Evolutionary conservation across 2,797 vertebrate genomes (phyloP).

Genomic region (Anas bahamensis): DNA sequence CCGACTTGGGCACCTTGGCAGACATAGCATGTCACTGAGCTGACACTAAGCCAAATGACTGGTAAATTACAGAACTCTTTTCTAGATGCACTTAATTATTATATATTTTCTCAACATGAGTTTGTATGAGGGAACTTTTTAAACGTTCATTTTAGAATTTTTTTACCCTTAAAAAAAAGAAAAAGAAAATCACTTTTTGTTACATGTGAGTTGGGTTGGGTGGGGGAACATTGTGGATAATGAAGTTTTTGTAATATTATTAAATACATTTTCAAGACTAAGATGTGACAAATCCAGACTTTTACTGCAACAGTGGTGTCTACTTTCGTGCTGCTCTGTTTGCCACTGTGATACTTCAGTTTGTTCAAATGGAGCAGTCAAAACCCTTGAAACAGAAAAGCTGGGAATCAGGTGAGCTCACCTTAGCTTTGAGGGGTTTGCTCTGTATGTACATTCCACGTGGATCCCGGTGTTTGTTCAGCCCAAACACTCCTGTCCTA

Average conservation of each 20-base stretch:
- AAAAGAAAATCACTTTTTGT: neutral
- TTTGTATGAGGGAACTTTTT: slow-evolving; percentile 24
- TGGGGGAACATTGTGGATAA: neutral
- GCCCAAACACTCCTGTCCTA: neutral
- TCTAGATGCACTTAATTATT: neutral
- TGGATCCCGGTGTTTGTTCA: neutral
- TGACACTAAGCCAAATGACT: neutral
- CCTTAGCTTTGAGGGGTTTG: neutral
- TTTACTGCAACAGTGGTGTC: neutral
- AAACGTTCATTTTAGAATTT: neutral
- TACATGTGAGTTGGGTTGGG: neutral
- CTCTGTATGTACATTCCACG: neutral
- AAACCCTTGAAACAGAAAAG: neutral
- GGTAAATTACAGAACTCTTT: neutral
- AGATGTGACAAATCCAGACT: neutral
- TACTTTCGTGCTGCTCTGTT: neutral
- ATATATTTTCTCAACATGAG: neutral
- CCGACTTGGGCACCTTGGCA: neutral
- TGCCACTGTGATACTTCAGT: neutral
- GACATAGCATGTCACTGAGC: neutral
- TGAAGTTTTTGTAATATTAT: neutral
- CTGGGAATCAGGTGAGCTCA: neutral
- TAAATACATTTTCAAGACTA: neutral
- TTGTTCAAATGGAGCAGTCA: neutral
- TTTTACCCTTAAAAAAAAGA: neutral